Percentiles rank a stretch among this genome's conserved stretches.
Conservation (phyloP, 1,140 invertebrate species). For the Drosophila teissieri region DNA sequence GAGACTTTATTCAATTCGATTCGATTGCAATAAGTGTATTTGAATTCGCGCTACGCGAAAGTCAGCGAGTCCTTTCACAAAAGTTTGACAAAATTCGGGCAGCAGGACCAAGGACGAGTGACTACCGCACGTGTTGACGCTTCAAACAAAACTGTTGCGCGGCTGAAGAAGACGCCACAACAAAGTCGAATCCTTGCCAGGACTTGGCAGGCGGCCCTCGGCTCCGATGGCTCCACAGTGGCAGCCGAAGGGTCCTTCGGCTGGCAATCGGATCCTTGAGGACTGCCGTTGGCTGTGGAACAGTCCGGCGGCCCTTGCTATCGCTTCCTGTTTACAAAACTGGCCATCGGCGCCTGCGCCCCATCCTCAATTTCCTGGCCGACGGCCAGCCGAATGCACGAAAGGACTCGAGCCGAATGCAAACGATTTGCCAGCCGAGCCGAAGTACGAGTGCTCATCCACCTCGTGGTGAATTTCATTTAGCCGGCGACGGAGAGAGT, state of each 20-base stretch:
- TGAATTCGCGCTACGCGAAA: slow-evolving; percentile 35
- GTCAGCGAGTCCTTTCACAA: slow-evolving; percentile 1
- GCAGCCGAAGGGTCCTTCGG: slow-evolving; percentile 23
- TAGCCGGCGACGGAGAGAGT: slow-evolving; percentile 28
- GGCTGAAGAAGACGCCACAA: slow-evolving; percentile 24
- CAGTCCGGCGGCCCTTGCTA: slow-evolving; percentile 34
- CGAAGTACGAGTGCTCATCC: background rate
- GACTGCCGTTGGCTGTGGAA: slow-evolving; percentile 69
- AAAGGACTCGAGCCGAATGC: slow-evolving; percentile 8
- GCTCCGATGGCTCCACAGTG: background rate
- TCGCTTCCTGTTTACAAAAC: slow-evolving; percentile 45
- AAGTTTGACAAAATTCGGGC: slow-evolving; percentile 1
- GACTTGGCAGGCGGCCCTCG: slow-evolving; percentile 4
- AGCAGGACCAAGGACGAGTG: slow-evolving; percentile 33
- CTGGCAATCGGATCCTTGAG: slow-evolving; percentile 36
- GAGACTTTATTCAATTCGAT: background rate
- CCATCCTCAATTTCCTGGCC: slow-evolving; percentile 7
- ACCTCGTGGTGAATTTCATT: slow-evolving; percentile 40
- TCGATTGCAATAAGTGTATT: background rate
- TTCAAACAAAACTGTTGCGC: slow-evolving; percentile 79
- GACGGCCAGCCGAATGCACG: slow-evolving; percentile 7
- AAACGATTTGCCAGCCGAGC: background rate
- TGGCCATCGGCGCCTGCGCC: slow-evolving; percentile 67
- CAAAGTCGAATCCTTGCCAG: slow-evolving; percentile 21
- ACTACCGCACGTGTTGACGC: slow-evolving; percentile 76